phyloP scores from a whole-genome alignment of 2,888 invertebrate genomes.

The Anorthoa munda region DNA sequence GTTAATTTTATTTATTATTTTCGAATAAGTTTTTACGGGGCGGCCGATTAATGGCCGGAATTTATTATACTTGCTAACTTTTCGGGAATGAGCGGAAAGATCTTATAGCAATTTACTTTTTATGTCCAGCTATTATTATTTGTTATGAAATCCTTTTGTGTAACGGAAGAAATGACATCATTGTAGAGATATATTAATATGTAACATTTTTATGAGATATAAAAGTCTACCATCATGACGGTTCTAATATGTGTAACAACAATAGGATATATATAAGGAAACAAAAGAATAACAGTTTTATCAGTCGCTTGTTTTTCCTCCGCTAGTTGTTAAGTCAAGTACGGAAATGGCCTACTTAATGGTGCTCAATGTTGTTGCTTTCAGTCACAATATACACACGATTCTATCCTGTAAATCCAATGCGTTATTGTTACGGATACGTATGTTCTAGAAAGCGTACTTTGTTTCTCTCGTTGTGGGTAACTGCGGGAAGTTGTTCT shows the following conservation, averaged over 20 bases:
- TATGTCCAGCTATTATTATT: conserved; percentile 48
- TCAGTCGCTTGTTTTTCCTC: conserved; percentile 39
- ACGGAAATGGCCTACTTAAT: conserved; percentile 56
- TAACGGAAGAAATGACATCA: conserved; percentile 29
- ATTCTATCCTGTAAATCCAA: conserved; percentile 25
- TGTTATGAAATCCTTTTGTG: conserved; percentile 36
- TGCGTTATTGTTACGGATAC: conserved; percentile 12
- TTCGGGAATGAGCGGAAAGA: conserved; percentile 63
- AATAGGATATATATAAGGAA: conserved; percentile 16
- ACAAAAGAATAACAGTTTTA: conserved; percentile 31
- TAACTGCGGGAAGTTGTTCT: conserved; percentile 20
- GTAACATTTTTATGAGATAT: conserved; percentile 37
- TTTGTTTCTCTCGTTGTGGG: conserved; percentile 18
- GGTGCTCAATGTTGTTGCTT: conserved; percentile 59
- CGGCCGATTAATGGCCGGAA: conserved; percentile 70
- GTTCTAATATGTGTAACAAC: conserved; percentile 18
- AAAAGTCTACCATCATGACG: conserved; percentile 26
- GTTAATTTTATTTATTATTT: conserved; percentile 86
- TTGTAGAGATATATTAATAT: conserved; percentile 36
- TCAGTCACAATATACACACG: conserved; percentile 48
- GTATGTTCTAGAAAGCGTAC: conserved; percentile 15
- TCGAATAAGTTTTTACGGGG: conserved; percentile 77
- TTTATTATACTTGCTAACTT: conserved; percentile 71
- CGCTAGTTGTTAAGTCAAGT: conserved; percentile 40
- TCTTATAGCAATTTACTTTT: conserved; percentile 63